Conservation (phyloP, 2,888 invertebrate genomes). For the Molorchus minor region DNA sequence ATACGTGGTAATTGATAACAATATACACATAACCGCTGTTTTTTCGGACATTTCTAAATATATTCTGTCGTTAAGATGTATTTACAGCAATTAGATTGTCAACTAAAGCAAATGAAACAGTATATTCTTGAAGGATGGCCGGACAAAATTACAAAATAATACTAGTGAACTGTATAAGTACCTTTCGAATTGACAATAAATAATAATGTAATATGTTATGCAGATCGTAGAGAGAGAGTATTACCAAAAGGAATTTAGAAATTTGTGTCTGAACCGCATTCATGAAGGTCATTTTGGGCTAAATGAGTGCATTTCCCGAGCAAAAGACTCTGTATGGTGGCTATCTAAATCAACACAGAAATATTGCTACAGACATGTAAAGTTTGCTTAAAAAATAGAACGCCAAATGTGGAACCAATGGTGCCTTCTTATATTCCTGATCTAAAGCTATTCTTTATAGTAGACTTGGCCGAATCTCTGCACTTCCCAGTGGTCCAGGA, state of each 20-base stretch:
- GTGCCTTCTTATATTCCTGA: not conserved
- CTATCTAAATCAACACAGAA: not conserved
- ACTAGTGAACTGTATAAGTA: too few species aligned
- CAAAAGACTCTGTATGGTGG: not conserved
- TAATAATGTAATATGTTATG: too few species aligned
- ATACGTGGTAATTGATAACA: too few species aligned
- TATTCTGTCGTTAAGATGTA: not conserved
- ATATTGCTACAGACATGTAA: not conserved
- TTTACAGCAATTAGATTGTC: not conserved
- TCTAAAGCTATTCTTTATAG: not conserved
- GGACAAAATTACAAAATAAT: not conserved
- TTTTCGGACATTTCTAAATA: too few species aligned
- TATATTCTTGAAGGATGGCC: slow-evolving; percentile 2
- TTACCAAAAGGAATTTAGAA: not conserved
- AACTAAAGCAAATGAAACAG: not conserved
- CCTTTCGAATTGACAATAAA: too few species aligned
- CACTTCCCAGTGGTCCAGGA: not conserved
- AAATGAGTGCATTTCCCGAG: not conserved
- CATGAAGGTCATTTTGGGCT: too few species aligned
- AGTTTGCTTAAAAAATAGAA: not conserved
- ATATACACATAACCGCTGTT: too few species aligned
- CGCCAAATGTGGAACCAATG: not conserved
- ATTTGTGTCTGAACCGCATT: not conserved
- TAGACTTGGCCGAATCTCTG: not conserved
- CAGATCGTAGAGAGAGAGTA: too few species aligned